phyloP scores from a whole-genome alignment of 2,113 vertebrate genomes.

The Coreoperca whiteheadi region DNA sequence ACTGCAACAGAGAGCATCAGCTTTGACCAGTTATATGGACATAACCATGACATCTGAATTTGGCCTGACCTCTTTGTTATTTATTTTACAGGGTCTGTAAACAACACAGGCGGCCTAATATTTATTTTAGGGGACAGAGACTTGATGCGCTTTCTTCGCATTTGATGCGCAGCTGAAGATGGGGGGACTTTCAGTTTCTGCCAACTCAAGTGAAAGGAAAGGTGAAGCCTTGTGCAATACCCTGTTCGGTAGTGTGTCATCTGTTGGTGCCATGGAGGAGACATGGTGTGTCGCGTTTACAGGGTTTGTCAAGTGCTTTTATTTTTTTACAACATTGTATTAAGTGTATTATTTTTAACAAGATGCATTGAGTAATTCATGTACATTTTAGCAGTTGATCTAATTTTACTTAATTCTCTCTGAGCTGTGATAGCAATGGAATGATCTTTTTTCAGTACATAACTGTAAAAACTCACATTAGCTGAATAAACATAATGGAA shows the following conservation, averaged over 20 bases:
- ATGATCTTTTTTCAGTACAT: conserved; percentile 71
- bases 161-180: conserved; percentile 30
- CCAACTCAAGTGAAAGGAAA: conserved; percentile 50
- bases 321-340: conserved; percentile 78
- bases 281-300: conserved; percentile 60
- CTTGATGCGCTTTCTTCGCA: not conserved
- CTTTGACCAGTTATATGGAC: conserved; percentile 42
- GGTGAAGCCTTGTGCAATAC: conserved; percentile 50
- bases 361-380: conserved; percentile 61
- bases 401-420: conserved; percentile 60
- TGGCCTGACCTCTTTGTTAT: conserved; percentile 62
- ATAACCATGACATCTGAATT: conserved; percentile 50
- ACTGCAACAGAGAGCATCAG: conserved; percentile 25
- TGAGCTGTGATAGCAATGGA: conserved; percentile 70
- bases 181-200: conserved; percentile 42
- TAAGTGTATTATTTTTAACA: conserved; percentile 73
- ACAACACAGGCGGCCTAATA: conserved; percentile 55
- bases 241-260: conserved; percentile 31
- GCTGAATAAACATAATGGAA: conserved; percentile 66
- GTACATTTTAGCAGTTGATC: conserved; percentile 67
- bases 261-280: conserved; percentile 45
- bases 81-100: conserved; percentile 62
- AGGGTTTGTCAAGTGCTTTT: conserved; percentile 78
- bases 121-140: conserved; percentile 73
- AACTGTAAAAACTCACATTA: conserved; percentile 64